These are phyloP conservation scores for Marisa cornuarietis DNA, from an alignment of 1,140 invertebrate species.

Conservation along the genomic window DNA sequence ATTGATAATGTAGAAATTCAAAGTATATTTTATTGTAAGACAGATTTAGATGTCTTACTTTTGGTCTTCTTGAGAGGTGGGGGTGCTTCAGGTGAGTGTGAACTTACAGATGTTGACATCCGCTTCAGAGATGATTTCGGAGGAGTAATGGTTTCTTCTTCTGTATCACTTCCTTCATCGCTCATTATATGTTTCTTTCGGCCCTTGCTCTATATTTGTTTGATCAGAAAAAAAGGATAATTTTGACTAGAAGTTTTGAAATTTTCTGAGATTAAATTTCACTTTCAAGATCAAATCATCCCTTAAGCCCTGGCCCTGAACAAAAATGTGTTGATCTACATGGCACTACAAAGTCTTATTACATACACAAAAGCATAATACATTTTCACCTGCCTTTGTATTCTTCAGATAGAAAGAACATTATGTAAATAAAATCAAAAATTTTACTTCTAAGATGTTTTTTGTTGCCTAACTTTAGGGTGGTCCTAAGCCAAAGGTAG, in stretches of 20 bases:
- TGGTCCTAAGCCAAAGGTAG: background rate
- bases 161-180: slow-evolving; percentile 8
- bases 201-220: background rate
- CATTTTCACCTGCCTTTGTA: background rate
- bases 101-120: slow-evolving; percentile 51
- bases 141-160: slow-evolving; percentile 19
- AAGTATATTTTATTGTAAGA: no score
- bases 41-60: slow-evolving; percentile 37
- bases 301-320: no score
- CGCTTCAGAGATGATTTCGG: slow-evolving; percentile 42
- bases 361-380: no score
- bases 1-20: no score
- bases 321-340: no score
- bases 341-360: no score
- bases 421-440: background rate
- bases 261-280: no score
- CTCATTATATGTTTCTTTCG: background rate
- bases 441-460: background rate
- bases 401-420: background rate
- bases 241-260: no score
- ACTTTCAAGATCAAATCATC: no score
- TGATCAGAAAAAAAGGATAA: background rate
- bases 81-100: slow-evolving; percentile 24
- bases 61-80: slow-evolving; percentile 50
- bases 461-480: background rate